Percentiles rank a stretch among this genome's conserved stretches.
These are phyloP conservation scores for Gopherus evgoodei DNA, from an alignment of 2,113 vertebrate species.

Conservation along the genomic window DNA sequence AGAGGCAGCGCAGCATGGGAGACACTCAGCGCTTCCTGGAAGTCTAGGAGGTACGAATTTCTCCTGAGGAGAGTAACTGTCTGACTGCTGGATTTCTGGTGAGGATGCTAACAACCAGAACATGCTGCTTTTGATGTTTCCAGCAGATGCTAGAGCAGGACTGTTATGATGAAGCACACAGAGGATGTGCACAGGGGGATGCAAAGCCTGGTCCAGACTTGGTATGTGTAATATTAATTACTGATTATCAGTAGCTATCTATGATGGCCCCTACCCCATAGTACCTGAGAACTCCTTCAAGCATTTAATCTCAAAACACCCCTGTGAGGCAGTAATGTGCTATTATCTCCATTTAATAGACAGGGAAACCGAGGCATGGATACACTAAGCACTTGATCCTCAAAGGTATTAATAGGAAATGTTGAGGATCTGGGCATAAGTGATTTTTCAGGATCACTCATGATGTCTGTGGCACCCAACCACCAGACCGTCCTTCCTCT, in stretches of 20 bases:
- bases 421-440: too few relatives aligned
- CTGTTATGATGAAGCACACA: neutral
- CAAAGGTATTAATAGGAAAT: too few relatives aligned
- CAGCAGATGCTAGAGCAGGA: neutral
- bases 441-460: too few relatives aligned
- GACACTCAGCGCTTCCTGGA: slow-evolving; percentile 49
- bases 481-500: too few relatives aligned
- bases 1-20: slow-evolving; percentile 25
- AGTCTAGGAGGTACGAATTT: neutral
- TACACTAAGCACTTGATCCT: too few relatives aligned
- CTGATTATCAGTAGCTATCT: neutral
- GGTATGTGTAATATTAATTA: neutral
- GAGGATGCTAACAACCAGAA: neutral
- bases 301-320: too few relatives aligned
- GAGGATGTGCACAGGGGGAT: neutral
- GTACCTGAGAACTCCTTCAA: too few relatives aligned
- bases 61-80: slow-evolving; percentile 42
- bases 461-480: too few relatives aligned
- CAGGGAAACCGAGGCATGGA: neutral
- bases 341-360: neutral
- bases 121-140: neutral
- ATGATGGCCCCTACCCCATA: neutral
- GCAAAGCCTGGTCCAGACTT: neutral
- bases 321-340: too few relatives aligned
- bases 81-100: slow-evolving; percentile 40